Base-by-base conservation (phyloP, 2,113 vertebrate genomes). In the Syngnathus typhle region DNA sequence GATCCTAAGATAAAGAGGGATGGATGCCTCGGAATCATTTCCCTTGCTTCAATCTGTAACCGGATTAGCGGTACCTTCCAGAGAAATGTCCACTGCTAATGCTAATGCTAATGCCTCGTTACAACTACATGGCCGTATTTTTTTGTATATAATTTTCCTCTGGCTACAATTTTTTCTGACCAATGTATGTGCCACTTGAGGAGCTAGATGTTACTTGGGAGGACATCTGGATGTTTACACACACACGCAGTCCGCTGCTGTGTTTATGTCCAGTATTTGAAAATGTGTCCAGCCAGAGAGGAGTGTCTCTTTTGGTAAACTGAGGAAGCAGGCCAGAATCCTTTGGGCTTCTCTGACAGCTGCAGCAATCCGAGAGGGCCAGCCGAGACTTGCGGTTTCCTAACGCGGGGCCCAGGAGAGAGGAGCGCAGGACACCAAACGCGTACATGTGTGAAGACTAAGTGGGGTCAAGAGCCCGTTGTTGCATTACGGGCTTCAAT, bases 41-140 rank as follows among this genome's bases (percentile, higher is more conserved):
- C 62, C 73, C 70, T 77, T 73, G 81, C 83, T 85, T 78, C 76
- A 86, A 82, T 81, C 73, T 74, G 62, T 80, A 78, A 85, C 72
- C 82, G 70, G 80, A 81, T 87, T 84, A 87, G 74, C 75, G 55
- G 74, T 85, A 68, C 85, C 84, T 78, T 82, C 67, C 61, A 66
- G 79, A 73, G 77, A 78, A 82, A 82, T 73, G 78, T 67, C 70
- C 61, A 44, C 27, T 3, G 27, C 27, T 32, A 32, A 27, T 69
- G 16, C 32, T 59, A 19, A 15, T 58, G 15, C 7, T 21, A 13
- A 5, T 55, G 23, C 54, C 23, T 2, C 23, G 36, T 7, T 36
- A 7, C 18, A 7, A 38, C 27, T 15, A 8, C 19, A 52, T n/a
- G 8, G 49, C 49, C 21, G 27, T 32, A 32, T 32, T 32, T 32